Evolutionary conservation across 2,888 invertebrate genomes (phyloP).

Genomic region (Ectemnius continuus): DNA sequence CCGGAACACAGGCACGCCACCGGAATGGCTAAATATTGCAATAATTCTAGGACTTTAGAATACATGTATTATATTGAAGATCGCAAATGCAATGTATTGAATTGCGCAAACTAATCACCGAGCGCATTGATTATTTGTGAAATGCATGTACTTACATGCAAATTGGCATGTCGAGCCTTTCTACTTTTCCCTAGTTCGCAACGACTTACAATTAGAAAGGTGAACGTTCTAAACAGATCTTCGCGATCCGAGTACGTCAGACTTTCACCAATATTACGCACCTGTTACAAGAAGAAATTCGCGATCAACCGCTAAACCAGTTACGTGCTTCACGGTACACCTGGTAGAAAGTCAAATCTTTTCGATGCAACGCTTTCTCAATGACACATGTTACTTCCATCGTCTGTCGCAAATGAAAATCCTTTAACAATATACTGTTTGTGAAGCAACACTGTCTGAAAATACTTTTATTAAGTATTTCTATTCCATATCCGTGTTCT

Average conservation of each 20-base stretch:
- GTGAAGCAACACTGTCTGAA: too few relatives aligned
- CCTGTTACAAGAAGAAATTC: constrained; percentile 29
- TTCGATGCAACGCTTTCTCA: constrained; percentile 15
- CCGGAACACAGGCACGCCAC: constrained; percentile 37
- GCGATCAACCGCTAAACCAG: constrained; percentile 13
- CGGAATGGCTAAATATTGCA: constrained; percentile 46
- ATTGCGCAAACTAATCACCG: background rate
- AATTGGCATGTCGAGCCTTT: constrained; percentile 24
- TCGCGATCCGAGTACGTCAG: constrained; percentile 17
- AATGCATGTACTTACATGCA: background rate
- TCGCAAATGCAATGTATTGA: background rate
- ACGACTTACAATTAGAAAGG: constrained; percentile 41
- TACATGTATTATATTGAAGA: background rate
- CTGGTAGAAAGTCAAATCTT: constrained; percentile 24
- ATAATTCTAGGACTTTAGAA: background rate
- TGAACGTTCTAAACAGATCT: constrained; percentile 43
- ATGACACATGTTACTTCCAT: background rate
- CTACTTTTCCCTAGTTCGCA: constrained; percentile 39
- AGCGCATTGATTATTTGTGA: background rate
- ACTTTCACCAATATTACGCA: constrained; percentile 46
- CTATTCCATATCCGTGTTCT: too few relatives aligned
- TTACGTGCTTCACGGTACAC: background rate
- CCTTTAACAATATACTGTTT: too few relatives aligned
- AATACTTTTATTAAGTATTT: too few relatives aligned
- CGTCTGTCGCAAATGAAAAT: background rate